Evolutionary conservation across 2,888 invertebrate genomes (phyloP).

Genomic region (Campoplex nolae): DNA sequence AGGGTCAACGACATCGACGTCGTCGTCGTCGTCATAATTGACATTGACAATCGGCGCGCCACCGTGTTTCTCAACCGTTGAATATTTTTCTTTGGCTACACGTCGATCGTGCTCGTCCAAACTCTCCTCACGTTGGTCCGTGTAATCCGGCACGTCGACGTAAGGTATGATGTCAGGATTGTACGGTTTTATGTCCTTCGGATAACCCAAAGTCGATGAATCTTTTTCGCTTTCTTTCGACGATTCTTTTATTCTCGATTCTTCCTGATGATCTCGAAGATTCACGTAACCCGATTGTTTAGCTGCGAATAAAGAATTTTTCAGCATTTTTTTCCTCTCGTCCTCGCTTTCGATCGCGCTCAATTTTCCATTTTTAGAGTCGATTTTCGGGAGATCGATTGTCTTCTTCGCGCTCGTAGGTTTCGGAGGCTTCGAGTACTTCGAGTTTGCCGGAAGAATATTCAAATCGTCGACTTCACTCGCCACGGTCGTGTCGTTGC

Average conservation of each 20-base stretch:
- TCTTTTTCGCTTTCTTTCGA: conserved; percentile 2
- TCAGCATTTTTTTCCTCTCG: conserved; percentile 9
- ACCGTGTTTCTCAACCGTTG: conserved; percentile 9
- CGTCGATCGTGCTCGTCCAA: conserved; percentile 74
- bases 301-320: background rate
- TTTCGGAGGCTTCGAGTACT: conserved; percentile 27
- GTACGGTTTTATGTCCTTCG: conserved; percentile 66
- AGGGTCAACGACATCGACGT: conserved; percentile 71
- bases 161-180: conserved; percentile 77
- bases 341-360: background rate
- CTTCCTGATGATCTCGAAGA: conserved; percentile 68
- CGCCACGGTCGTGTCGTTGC: conserved; percentile 64
- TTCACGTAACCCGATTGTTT: conserved; percentile 70
- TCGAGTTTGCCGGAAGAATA: conserved; percentile 44
- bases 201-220: conserved; percentile 24
- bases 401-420: background rate
- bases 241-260: conserved; percentile 23
- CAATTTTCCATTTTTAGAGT: background rate
- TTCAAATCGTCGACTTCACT: conserved; percentile 70
- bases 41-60: conserved; percentile 1
- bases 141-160: conserved; percentile 78
- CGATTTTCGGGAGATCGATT: conserved; percentile 24
- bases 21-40: conserved; percentile 1
- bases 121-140: conserved; percentile 76
- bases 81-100: conserved; percentile 53